Evolutionary conservation across 2,113 vertebrate species (phyloP).

Genomic region (Octodon degus): DNA sequence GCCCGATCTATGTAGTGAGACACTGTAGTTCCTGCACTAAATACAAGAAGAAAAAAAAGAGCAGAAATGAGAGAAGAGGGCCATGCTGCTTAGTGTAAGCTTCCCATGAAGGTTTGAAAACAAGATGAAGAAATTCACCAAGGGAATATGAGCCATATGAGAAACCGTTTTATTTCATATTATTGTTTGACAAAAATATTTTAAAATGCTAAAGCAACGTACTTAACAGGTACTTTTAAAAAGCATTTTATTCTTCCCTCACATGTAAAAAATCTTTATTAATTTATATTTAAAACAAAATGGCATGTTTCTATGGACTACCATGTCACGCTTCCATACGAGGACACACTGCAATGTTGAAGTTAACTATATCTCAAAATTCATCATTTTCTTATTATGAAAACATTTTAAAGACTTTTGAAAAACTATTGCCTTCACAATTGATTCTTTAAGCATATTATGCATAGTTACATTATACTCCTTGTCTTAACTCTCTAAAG

Average conservation of each 20-base stretch:
- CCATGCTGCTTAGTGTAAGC: fast-evolving
- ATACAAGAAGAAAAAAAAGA: too few relatives aligned
- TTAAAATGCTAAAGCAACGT: background rate
- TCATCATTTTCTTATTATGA: background rate
- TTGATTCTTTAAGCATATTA: constrained; percentile 1
- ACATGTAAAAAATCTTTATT: background rate
- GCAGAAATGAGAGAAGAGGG: background rate
- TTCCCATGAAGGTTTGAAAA: background rate
- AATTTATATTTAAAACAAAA: background rate
- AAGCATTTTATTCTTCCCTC: background rate
- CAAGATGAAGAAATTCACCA: background rate
- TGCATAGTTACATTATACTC: background rate
- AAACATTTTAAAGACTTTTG: background rate
- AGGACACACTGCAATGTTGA: background rate
- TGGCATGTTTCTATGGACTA: background rate
- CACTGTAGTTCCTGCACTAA: too few relatives aligned
- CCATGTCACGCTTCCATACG: background rate
- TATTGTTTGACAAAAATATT: background rate
- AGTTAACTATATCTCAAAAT: background rate
- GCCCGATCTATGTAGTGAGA: too few relatives aligned
- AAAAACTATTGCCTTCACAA: background rate
- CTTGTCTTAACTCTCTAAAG: background rate
- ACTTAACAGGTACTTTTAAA: background rate
- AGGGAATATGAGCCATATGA: background rate
- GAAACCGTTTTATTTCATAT: background rate